phyloP scores from a whole-genome alignment of 2,113 vertebrate species.

The Cheirogaleus medius region DNA sequence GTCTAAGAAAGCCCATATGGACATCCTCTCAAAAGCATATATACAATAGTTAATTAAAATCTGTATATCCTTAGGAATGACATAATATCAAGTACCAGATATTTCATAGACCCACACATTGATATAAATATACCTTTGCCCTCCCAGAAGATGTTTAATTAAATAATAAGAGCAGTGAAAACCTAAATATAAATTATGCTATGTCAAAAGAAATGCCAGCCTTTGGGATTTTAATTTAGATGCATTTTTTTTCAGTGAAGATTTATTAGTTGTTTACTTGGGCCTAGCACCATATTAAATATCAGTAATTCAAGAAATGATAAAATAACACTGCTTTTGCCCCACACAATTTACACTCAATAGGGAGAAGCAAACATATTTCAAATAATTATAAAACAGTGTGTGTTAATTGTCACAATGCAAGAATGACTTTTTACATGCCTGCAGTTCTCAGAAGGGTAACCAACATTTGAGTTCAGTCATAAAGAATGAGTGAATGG shows the following conservation, averaged over 20 bases:
- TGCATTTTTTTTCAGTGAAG: background rate
- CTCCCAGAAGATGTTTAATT: background rate
- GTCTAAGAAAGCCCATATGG: background rate
- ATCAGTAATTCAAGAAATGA: background rate
- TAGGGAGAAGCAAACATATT: constrained; percentile 1
- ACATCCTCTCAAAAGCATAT: background rate
- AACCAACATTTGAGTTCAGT: background rate
- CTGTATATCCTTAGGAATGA: background rate
- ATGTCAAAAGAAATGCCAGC: background rate
- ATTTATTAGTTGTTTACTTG: background rate
- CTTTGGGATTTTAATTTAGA: background rate
- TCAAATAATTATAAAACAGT: background rate
- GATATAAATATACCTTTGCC: background rate
- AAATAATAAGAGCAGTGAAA: background rate
- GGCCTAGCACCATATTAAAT: background rate
- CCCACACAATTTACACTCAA: background rate
- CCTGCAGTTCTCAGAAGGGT: background rate
- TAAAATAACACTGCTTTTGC: background rate
- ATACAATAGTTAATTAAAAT: background rate
- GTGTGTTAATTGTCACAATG: background rate
- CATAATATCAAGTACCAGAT: background rate
- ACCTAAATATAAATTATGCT: background rate
- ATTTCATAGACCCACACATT: background rate
- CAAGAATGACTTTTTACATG: background rate
- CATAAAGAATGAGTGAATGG: background rate